Conservation (phyloP, 2,888 invertebrate species). For the Eretmocerus hayati region DNA sequence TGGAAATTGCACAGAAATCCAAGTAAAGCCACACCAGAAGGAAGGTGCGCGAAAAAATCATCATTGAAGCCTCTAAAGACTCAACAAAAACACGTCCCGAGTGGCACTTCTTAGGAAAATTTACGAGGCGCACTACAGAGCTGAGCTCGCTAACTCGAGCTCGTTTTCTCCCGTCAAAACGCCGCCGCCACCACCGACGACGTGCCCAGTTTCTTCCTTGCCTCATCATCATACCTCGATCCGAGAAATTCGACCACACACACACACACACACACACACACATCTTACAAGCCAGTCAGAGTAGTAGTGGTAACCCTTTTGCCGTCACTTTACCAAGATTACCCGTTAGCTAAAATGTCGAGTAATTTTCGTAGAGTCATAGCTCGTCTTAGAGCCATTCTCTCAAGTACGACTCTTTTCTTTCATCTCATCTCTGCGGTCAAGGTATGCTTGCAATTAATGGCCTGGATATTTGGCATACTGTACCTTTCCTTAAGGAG, state of each 20-base stretch:
- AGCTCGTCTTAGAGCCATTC: background rate
- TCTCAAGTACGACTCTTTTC: no score
- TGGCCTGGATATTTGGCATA: no score
- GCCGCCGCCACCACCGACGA: no score
- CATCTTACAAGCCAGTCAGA: no score
- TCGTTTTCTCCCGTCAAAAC: background rate
- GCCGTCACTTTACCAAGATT: background rate
- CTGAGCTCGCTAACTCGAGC: slow-evolving; percentile 2
- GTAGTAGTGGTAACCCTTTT: no score
- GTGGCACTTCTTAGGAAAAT: slow-evolving; percentile 14
- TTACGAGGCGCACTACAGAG: slow-evolving; percentile 17
- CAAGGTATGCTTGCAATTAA: no score
- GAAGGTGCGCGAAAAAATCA: slow-evolving; percentile 1
- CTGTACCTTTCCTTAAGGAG: no score
- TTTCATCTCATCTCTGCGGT: no score
- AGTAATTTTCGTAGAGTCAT: background rate
- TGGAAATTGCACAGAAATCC: no score
- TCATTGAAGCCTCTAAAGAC: slow-evolving; percentile 5
- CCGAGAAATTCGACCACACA: slow-evolving; percentile 10
- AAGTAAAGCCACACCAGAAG: no score
- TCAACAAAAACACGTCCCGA: slow-evolving; percentile 4
- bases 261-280: background rate
- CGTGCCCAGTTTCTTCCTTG: background rate
- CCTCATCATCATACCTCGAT: no score
- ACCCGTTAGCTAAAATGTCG: background rate